A percentile compares a stretch with the other conserved stretches of the same genome.
These are phyloP conservation scores for Eleginops maclovinus DNA, from an alignment of 2,113 vertebrate genomes.

Conservation along the genomic window DNA sequence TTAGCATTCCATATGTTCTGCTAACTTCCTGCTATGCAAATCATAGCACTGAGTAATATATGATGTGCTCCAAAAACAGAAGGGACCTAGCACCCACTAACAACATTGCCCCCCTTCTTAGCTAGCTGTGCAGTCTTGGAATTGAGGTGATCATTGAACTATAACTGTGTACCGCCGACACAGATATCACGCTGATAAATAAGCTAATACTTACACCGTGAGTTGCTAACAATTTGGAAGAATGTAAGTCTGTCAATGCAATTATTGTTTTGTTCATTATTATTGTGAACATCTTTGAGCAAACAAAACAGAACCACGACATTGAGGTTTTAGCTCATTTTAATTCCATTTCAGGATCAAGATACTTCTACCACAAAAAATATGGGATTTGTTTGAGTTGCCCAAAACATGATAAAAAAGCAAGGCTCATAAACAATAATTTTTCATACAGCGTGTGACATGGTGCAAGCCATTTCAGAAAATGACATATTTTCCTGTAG, in stretches of 20 bases:
- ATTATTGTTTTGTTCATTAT: neutral
- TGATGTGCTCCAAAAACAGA: no score
- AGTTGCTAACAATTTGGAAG: no score
- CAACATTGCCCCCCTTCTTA: no score
- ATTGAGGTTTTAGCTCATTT: neutral
- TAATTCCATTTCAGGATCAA: neutral
- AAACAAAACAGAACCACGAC: neutral
- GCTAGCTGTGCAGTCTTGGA: no score
- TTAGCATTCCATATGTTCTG: no score
- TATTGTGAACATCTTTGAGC: neutral
- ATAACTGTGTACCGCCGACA: no score
- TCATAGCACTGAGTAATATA: no score
- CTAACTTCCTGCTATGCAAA: no score
- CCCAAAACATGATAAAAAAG: neutral
- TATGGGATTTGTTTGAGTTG: neutral
- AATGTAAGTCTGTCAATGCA: neutral
- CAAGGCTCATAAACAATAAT: conserved; percentile 4
- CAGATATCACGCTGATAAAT: no score
- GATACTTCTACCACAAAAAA: neutral
- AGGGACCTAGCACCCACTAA: no score
- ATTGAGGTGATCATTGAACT: no score
- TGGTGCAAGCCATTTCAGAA: conserved; percentile 27
- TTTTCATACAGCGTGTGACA: conserved; percentile 16
- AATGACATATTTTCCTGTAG: conserved; percentile 45
- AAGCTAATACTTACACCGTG: no score